Percentiles rank a stretch among this genome's conserved stretches.
Conservation (phyloP, 2,797 vertebrate species). For the Todus mexicanus region DNA sequence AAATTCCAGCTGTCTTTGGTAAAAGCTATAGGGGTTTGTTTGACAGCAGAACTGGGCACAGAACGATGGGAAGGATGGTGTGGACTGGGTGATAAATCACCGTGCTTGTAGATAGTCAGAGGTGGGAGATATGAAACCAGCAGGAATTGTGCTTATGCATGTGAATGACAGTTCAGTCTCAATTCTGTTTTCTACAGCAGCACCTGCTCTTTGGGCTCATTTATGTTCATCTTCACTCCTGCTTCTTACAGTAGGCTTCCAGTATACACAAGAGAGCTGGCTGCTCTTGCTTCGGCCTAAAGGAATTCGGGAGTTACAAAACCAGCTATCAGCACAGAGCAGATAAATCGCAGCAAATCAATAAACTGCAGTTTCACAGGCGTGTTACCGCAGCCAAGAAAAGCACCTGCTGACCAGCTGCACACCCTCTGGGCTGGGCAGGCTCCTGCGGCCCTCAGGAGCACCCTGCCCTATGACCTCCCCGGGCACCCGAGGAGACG, state of each 20-base stretch:
- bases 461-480: not conserved
- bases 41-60: not conserved
- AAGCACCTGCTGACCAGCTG: accelerated
- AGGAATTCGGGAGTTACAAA: not conserved
- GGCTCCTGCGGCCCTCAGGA: not conserved
- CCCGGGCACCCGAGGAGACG: not conserved
- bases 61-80: not conserved
- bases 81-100: not conserved
- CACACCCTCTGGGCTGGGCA: no score
- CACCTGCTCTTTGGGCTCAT: not conserved
- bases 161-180: not conserved
- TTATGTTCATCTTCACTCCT: not conserved
- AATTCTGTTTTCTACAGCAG: not conserved
- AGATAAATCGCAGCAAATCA: not conserved
- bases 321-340: not conserved
- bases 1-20: not conserved
- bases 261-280: not conserved
- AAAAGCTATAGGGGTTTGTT: not conserved
- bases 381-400: not conserved
- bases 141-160: not conserved
- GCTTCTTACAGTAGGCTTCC: not conserved
- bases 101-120: not conserved
- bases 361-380: not conserved
- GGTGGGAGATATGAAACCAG: not conserved
- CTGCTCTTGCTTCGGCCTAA: not conserved